Conservation (phyloP, 2,888 invertebrate species). For the Cerastis rubricosa region DNA sequence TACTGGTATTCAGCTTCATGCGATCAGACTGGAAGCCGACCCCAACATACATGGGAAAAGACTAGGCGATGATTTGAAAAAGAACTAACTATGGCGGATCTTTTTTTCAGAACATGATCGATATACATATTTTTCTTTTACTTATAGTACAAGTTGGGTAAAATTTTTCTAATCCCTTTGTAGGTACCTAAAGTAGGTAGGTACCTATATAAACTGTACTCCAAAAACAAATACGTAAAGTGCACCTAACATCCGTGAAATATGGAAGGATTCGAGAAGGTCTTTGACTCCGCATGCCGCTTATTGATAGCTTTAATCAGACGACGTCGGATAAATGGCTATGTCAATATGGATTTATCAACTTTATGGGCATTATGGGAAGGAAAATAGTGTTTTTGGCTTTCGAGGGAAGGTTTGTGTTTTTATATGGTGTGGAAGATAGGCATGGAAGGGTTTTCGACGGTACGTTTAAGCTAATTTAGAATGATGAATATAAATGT, state of each 20-base stretch:
- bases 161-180: no score
- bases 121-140: slow-evolving; percentile 15
- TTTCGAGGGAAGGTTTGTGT: slow-evolving; percentile 15
- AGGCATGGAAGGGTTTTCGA: background rate
- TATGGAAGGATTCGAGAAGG: slow-evolving; percentile 40
- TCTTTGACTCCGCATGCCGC: slow-evolving; percentile 49
- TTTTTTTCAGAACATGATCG: no score
- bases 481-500: no score
- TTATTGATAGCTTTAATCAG: slow-evolving; percentile 61
- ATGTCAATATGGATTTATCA: slow-evolving; percentile 60
- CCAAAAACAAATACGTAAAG: slow-evolving; percentile 21
- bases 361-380: slow-evolving; percentile 57
- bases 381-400: slow-evolving; percentile 56
- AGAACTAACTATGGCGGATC: no score
- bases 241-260: slow-evolving; percentile 45
- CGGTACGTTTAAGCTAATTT: slow-evolving; percentile 1
- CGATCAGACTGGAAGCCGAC: no score
- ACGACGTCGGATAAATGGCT: slow-evolving; percentile 54
- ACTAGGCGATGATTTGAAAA: no score
- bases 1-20: no score
- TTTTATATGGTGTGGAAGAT: slow-evolving; percentile 33
- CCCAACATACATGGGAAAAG: no score
- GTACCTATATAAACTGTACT: no score
- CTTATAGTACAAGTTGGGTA: no score
- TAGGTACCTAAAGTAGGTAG: no score